Evolutionary conservation across 1,140 invertebrate genomes (phyloP).

Genomic region (Lepidurus apus): DNA sequence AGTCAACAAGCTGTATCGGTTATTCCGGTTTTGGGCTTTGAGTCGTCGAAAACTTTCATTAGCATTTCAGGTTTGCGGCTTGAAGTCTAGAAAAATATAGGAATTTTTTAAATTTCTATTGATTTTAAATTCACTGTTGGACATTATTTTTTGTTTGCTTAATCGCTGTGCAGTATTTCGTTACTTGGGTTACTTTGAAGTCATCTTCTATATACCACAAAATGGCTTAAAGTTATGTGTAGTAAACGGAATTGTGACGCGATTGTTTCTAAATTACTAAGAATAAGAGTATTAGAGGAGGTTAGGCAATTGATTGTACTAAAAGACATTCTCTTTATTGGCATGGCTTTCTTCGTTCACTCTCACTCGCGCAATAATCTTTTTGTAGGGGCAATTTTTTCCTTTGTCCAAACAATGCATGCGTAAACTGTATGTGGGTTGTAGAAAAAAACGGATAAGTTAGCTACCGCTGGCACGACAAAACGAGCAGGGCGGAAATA

Average conservation of each 20-base stretch:
- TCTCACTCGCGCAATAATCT: constrained; percentile 7
- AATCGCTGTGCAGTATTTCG: no score
- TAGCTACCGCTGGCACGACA: constrained; percentile 20
- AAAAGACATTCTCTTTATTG: constrained; percentile 22
- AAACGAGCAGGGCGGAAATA: background rate
- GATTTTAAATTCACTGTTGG: no score
- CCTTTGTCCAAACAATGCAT: constrained; percentile 15
- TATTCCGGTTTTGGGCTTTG: background rate
- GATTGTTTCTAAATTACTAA: no score
- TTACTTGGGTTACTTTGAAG: no score
- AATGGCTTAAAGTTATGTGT: no score
- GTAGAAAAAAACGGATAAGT: constrained; percentile 20
- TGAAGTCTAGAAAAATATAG: background rate
- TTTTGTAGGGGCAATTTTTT: constrained; percentile 16
- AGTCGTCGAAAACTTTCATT: background rate
- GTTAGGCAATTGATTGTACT: background rate
- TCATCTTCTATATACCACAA: no score
- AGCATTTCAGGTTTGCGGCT: background rate
- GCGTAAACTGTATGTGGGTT: constrained; percentile 11
- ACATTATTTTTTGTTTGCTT: no score
- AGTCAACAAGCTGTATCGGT: background rate
- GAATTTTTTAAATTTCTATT: background rate
- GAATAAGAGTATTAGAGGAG: no score
- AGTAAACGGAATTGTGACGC: no score
- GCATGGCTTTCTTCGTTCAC: background rate